Conservation (phyloP, 2,113 vertebrate genomes). For the Motacilla alba region DNA sequence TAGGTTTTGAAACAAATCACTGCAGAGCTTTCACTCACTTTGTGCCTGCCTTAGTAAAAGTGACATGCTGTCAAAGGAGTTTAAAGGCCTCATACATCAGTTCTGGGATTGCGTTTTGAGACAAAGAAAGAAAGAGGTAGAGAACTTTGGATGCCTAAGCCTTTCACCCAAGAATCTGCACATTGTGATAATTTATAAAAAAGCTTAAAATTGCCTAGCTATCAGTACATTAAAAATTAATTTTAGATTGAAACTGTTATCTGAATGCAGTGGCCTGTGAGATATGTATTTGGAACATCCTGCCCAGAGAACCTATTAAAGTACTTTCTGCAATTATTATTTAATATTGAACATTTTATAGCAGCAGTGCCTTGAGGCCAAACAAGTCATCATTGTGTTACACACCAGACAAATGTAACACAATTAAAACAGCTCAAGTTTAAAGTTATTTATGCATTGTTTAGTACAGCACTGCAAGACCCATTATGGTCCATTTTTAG, state of each 20-base stretch:
- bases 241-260: conserved; percentile 15
- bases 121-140: background rate
- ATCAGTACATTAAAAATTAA: conserved; percentile 32
- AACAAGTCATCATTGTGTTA: background rate
- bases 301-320: conserved; percentile 6
- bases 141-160: conserved; percentile 4
- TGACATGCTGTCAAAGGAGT: conserved; percentile 56
- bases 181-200: conserved; percentile 51
- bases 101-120: conserved; percentile 15
- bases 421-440: background rate
- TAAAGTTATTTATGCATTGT: background rate
- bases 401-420: background rate
- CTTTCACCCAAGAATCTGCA: conserved; percentile 29
- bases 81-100: conserved; percentile 56
- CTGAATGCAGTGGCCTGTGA: conserved; percentile 45
- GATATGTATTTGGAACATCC: conserved; percentile 4
- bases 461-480: background rate
- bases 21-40: conserved; percentile 31
- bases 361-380: background rate
- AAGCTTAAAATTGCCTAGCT: conserved; percentile 20
- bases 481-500: background rate
- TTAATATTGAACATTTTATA: conserved; percentile 40
- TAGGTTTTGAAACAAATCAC: conserved; percentile 50
- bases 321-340: conserved; percentile 48
- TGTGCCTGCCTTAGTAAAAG: conserved; percentile 45